Base-by-base conservation (phyloP, 2,888 invertebrate genomes). In the Hedychridium roseum region DNA sequence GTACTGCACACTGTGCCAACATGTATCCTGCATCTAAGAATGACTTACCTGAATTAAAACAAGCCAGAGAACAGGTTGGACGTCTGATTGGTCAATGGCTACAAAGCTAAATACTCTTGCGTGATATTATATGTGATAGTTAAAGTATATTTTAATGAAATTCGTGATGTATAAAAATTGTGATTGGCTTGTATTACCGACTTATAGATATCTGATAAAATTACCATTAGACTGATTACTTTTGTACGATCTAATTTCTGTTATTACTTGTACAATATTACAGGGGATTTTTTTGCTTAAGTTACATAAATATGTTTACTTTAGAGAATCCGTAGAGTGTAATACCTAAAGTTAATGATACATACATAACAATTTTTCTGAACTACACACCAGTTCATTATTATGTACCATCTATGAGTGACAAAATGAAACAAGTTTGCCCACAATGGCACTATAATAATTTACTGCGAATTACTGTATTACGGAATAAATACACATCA, bases 1-100 rank as follows among this genome's bases (percentile, higher is more conserved):
- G 93, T 28, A 93, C 94, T n/a, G 94, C 95, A 3, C 95, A 96
- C 76, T 96, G 95, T 79, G 94, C 95, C 1, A 90, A 94, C 73
- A 92, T 95, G 92, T 95, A 95, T 74, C 93, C 94, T 18, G 80
- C 86, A 3, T 80, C 85, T 4, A 80, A 82, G 0, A 74, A 80
- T 1, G 95, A 96, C 79, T 80, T 84, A 2, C 85, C 86, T 0
- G 83, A 87, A 43, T 80, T 95, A 50, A 82, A 81, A 23, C 81
- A 82, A 34, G 93, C 94, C 0, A 85, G 94, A 43, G 75, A 83
- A 20, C 79, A 85, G 72, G 85, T 92, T 61, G 80, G 81, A 21
- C 68, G 81, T 43, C 80, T 85, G 16, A 83, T 91, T 39, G 81
- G 78, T 3, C 66, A 81, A 6, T 90, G 89, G 89, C 64, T 85